Conservation (phyloP, 2,797 vertebrate species). For the Arnoldichthys spilopterus region DNA sequence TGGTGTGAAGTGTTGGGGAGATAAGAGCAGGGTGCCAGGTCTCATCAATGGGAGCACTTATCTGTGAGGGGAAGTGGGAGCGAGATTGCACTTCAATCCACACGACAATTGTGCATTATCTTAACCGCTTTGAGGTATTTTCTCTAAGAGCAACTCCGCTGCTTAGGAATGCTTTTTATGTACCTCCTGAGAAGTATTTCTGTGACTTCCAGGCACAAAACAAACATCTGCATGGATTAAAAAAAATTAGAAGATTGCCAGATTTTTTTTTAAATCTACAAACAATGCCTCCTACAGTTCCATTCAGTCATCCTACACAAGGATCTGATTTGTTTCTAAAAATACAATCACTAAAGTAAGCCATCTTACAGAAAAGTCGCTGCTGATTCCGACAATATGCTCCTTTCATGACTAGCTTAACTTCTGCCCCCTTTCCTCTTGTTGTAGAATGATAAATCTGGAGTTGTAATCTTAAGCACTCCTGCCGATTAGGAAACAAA, state of each 20-base stretch:
- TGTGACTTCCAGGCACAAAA: constrained; percentile 79
- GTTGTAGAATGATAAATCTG: constrained; percentile 79
- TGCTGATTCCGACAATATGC: constrained; percentile 67
- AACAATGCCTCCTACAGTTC: constrained; percentile 78
- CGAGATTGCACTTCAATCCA: constrained; percentile 86
- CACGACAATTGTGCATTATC: constrained; percentile 78
- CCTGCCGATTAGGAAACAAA: constrained; percentile 72
- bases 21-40: constrained; percentile 83
- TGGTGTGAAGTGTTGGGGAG: constrained; percentile 79
- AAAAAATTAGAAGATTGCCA: constrained; percentile 81
- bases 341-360: constrained; percentile 80
- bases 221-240: constrained; percentile 83
- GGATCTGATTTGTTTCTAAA: constrained; percentile 76
- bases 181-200: constrained; percentile 79
- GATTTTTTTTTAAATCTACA: constrained; percentile 84
- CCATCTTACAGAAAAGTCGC: constrained; percentile 70
- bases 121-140: constrained; percentile 83
- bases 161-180: constrained; percentile 83
- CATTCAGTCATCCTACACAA: constrained; percentile 73
- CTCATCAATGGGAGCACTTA: constrained; percentile 83
- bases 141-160: constrained; percentile 81
- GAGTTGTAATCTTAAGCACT: constrained; percentile 77
- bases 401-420: constrained; percentile 76
- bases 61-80: constrained; percentile 79
- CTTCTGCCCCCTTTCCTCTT: constrained; percentile 71